Percentiles rank a stretch among this genome's conserved stretches.
Evolutionary conservation across 2,888 invertebrate genomes (phyloP).

Genomic region (Pterobdella sp.): DNA sequence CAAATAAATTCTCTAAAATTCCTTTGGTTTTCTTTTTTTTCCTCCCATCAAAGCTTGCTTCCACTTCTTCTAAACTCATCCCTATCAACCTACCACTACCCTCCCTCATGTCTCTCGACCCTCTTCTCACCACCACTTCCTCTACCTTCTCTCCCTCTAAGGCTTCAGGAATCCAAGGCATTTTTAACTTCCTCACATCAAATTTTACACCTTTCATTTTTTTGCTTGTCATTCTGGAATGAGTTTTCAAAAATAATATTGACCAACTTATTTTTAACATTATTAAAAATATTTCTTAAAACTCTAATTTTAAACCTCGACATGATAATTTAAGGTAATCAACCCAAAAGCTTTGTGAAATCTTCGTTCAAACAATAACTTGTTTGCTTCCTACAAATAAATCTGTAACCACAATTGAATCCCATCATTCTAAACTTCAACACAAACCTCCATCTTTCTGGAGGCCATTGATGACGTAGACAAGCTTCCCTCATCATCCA

Average conservation of each 20-base stretch:
- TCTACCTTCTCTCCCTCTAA: constrained; percentile 5
- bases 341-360: too few relatives aligned
- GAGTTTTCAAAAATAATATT: too few relatives aligned
- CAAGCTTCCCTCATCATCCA: background rate
- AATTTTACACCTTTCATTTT: background rate
- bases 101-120: background rate
- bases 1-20: background rate
- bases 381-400: too few relatives aligned
- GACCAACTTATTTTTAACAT: too few relatives aligned
- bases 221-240: background rate
- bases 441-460: constrained; percentile 7
- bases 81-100: too few relatives aligned
- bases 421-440: too few relatives aligned
- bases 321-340: too few relatives aligned
- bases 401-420: too few relatives aligned
- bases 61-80: constrained; percentile 4
- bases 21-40: background rate
- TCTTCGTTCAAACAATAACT: too few relatives aligned
- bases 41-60: background rate
- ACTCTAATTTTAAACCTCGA: too few relatives aligned
- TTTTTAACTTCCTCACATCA: background rate
- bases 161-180: background rate
- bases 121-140: background rate
- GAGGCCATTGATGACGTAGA: background rate
- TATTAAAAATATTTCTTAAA: too few relatives aligned